phyloP scores from a whole-genome alignment of 2,797 vertebrate species.

The Chlorospingus semifuscus region DNA sequence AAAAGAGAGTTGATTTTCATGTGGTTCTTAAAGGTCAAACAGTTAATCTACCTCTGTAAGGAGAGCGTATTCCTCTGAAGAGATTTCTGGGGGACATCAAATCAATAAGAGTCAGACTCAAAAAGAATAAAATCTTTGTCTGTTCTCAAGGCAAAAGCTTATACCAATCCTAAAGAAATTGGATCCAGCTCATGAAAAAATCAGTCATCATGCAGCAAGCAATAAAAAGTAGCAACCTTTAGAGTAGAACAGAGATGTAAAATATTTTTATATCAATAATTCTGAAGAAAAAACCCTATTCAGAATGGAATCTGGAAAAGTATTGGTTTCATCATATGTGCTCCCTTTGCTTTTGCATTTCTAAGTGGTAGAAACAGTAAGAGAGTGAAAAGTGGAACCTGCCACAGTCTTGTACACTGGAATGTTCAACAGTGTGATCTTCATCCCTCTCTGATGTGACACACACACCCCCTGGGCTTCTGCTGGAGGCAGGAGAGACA shows the following conservation, averaged over 20 bases:
- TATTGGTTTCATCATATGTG: neutral
- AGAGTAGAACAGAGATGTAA: neutral
- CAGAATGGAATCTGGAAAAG: neutral
- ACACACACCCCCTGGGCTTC: neutral
- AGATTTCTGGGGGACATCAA: conserved; percentile 61
- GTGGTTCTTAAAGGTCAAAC: conserved; percentile 55
- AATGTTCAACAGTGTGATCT: neutral
- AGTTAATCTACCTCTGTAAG: conserved; percentile 62
- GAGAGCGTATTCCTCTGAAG: conserved; percentile 48
- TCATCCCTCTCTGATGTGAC: neutral
- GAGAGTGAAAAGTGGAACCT: neutral
- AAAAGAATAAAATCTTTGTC: conserved; percentile 36
- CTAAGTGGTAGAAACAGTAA: neutral
- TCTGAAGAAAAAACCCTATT: neutral
- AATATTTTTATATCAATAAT: neutral
- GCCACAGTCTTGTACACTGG: neutral
- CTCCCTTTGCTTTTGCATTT: neutral
- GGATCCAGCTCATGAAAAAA: neutral
- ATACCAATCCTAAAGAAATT: neutral
- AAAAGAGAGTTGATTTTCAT: conserved; percentile 64
- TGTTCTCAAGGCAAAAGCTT: conserved; percentile 27
- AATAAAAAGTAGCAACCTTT: neutral
- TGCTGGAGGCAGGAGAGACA: neutral
- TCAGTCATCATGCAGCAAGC: neutral
- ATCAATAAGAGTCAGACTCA: conserved; percentile 52